A percentile compares a stretch with the other conserved stretches of the same genome.
phyloP scores from a whole-genome alignment of 2,888 invertebrate species.

The Antheraea assamensis region DNA sequence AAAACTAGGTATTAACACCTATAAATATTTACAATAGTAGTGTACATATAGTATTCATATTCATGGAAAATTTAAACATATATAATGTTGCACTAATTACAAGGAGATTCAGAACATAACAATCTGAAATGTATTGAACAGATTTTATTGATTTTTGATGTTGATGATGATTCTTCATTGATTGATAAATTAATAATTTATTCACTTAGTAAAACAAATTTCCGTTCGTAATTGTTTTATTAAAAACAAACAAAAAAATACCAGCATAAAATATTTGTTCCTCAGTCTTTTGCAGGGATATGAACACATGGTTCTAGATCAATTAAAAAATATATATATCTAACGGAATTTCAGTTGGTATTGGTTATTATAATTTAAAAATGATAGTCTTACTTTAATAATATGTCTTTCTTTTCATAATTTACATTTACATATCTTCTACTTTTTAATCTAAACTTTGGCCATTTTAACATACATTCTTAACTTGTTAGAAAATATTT shows the following conservation, averaged over 20 bases:
- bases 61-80: not conserved
- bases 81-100: not conserved
- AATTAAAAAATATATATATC: slow-evolving; percentile 14
- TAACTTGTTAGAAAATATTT: slow-evolving; percentile 23
- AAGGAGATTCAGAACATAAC: not conserved
- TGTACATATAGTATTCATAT: not conserved
- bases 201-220: not conserved
- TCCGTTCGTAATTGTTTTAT: slow-evolving; percentile 27
- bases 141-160: not conserved
- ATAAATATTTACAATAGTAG: slow-evolving; percentile 12
- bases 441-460: slow-evolving; percentile 45
- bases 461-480: slow-evolving; percentile 56
- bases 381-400: slow-evolving; percentile 16
- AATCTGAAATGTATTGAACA: not conserved
- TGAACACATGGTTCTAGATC: slow-evolving; percentile 18
- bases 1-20: slow-evolving; percentile 12
- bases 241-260: slow-evolving; percentile 37
- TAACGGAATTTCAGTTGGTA: slow-evolving; percentile 4
- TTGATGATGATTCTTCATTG: not conserved
- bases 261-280: slow-evolving; percentile 43
- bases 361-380: slow-evolving; percentile 7
- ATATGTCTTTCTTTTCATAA: slow-evolving; percentile 11
- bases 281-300: slow-evolving; percentile 69
- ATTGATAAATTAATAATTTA: not conserved
- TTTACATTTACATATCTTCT: slow-evolving; percentile 24